Evolutionary conservation across 2,113 vertebrate species (phyloP).

Genomic region (Cromileptes altivelis): DNA sequence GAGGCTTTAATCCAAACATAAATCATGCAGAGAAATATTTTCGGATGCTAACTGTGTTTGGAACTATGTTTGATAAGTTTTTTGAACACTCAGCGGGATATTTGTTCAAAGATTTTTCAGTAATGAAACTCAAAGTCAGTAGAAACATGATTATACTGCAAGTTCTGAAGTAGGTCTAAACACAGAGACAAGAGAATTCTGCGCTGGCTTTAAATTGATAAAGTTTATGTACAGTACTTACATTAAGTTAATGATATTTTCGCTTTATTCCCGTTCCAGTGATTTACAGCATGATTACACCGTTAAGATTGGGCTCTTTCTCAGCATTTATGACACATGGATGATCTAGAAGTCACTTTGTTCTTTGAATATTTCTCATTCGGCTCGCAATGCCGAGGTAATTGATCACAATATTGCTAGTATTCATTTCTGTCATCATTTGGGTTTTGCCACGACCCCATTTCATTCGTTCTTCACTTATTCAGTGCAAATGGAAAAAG

Average conservation of each 20-base stretch:
- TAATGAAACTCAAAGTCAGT: background rate
- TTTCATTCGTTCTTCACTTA: slow-evolving; percentile 7
- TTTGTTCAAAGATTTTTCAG: background rate
- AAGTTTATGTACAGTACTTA: background rate
- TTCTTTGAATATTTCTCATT: slow-evolving; percentile 1
- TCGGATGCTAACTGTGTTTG: background rate
- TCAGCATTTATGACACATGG: background rate
- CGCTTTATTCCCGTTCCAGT: background rate
- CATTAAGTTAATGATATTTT: background rate
- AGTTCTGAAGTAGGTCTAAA: background rate
- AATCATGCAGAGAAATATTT: background rate
- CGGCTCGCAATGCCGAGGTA: background rate
- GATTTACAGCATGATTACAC: background rate
- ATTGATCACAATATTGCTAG: background rate
- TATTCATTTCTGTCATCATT: slow-evolving; percentile 16
- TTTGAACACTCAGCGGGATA: no score
- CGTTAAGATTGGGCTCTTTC: background rate
- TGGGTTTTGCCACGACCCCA: slow-evolving; percentile 8
- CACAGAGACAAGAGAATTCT: background rate
- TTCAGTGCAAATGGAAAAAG: slow-evolving; percentile 35
- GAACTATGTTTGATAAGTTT: background rate
- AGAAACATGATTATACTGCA: background rate
- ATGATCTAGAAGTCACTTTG: background rate
- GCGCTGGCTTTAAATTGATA: background rate
- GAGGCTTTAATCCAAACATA: no score